Conservation (phyloP, 2,113 vertebrate genomes). For the Archilochus colubris region DNA sequence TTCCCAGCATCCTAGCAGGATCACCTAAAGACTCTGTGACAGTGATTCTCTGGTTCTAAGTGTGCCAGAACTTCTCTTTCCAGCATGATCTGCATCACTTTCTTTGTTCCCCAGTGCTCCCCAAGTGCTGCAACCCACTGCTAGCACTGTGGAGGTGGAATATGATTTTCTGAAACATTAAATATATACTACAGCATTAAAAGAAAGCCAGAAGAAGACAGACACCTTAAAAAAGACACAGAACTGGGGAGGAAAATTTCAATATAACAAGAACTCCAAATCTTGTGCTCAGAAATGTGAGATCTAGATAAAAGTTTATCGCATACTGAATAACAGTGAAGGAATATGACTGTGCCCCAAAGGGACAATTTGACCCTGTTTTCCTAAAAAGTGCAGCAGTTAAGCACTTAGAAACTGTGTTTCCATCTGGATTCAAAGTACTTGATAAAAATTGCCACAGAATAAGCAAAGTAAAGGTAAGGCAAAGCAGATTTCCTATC, state of each 20-base stretch:
- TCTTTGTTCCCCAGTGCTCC: not conserved
- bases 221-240: not conserved
- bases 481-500: constrained; percentile 56
- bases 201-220: not conserved
- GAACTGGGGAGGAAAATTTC: not conserved
- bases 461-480: constrained; percentile 6
- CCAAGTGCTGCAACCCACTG: not conserved
- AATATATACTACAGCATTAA: not conserved
- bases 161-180: not conserved
- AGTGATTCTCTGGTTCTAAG: not conserved
- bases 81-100: not conserved
- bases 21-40: not conserved
- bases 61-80: not conserved
- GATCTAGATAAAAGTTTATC: not conserved
- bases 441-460: constrained; percentile 8
- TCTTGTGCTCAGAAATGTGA: not conserved
- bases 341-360: not conserved
- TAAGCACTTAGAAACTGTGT: not conserved
- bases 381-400: not conserved
- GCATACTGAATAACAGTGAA: not conserved
- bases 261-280: not conserved
- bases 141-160: not conserved
- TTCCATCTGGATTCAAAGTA: not conserved
- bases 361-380: not conserved
- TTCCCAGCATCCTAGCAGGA: not conserved